Evolutionary conservation across 2,888 invertebrate species (phyloP).

Genomic region (Dasysyrphus albostriatus): DNA sequence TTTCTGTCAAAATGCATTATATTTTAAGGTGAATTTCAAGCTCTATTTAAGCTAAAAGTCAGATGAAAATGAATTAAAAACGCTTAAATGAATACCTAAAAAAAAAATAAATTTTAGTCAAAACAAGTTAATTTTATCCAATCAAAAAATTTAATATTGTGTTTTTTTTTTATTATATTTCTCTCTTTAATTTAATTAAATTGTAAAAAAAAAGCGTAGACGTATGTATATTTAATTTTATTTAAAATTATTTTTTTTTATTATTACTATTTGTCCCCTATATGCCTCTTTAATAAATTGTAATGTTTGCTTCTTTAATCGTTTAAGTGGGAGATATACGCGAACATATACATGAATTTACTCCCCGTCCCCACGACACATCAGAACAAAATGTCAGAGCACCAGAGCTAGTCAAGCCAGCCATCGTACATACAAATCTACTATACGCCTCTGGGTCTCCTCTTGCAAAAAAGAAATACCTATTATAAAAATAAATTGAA

Average conservation of each 20-base stretch:
- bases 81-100: too few relatives aligned
- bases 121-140: too few relatives aligned
- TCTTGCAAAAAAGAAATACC: constrained; percentile 54
- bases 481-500: constrained; percentile 56
- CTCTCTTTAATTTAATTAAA: too few relatives aligned
- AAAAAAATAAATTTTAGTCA: too few relatives aligned
- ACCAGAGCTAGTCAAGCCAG: constrained; percentile 20
- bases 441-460: constrained; percentile 67
- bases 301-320: constrained; percentile 30
- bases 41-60: too few relatives aligned
- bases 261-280: not conserved
- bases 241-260: constrained; percentile 1
- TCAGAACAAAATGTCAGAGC: constrained; percentile 66
- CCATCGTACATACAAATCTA: constrained; percentile 49
- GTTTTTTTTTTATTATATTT: too few relatives aligned
- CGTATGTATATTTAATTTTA: not conserved
- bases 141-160: too few relatives aligned
- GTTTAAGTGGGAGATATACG: constrained; percentile 48
- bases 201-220: too few relatives aligned
- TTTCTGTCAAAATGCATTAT: too few relatives aligned
- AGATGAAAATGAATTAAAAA: too few relatives aligned
- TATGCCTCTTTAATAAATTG: not conserved
- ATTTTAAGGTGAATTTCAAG: too few relatives aligned
- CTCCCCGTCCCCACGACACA: not conserved
- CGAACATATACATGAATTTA: not conserved